Evolutionary conservation across 2,888 invertebrate genomes (phyloP).

Genomic region (Cecidostiba fungosa): DNA sequence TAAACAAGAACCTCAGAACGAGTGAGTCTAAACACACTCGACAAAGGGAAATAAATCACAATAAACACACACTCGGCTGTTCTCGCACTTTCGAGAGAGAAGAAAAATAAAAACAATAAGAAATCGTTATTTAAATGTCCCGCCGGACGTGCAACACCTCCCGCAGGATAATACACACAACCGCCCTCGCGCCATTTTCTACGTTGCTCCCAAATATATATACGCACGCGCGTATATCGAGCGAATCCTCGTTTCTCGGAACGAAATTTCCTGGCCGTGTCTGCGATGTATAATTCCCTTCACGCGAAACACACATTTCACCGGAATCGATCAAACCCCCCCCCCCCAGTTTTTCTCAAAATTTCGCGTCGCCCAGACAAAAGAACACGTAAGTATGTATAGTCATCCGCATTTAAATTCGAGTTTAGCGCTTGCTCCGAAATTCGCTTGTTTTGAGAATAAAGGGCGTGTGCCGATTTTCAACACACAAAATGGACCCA

Average conservation of each 20-base stretch:
- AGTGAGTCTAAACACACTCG: not conserved
- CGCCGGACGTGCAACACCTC: not conserved
- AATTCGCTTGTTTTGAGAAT: not conserved
- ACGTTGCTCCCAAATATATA: not conserved
- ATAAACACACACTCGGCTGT: not conserved
- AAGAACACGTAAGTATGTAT: too few species aligned
- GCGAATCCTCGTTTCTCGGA: slow-evolving; percentile 16
- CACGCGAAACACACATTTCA: slow-evolving; percentile 35
- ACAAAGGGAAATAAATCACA: slow-evolving; percentile 2
- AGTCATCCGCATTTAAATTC: too few species aligned
- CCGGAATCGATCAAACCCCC: slow-evolving; percentile 41
- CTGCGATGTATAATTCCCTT: not conserved
- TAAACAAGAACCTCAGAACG: not conserved
- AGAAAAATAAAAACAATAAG: not conserved
- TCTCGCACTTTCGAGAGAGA: not conserved
- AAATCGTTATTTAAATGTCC: not conserved
- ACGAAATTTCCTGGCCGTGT: not conserved
- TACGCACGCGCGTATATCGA: not conserved
- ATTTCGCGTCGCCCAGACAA: not conserved
- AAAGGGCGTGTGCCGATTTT: not conserved
- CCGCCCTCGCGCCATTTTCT: slow-evolving; percentile 60
- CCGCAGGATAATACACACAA: not conserved
- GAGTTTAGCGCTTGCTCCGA: not conserved
- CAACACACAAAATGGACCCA: not conserved
- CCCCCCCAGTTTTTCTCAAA: not conserved